Evolutionary conservation across 35 echinoderm and acorn worm genomes (phyloP), one percentile per base, ranked within the genome.

Genomic region (Heliocidaris tuberculata): DNA sequence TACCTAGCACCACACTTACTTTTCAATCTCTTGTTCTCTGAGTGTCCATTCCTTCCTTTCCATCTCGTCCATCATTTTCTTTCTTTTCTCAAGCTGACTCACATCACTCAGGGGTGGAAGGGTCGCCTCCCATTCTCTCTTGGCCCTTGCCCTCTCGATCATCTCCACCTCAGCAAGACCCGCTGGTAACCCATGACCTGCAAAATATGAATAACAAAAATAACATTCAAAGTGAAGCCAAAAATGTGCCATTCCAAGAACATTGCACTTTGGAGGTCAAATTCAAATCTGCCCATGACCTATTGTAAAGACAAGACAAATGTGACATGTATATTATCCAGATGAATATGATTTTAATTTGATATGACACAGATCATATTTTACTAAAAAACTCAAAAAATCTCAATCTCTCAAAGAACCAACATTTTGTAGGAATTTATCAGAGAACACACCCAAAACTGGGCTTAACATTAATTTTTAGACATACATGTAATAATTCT

Each of bases 41-140:
- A 99, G 97, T 31, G 96, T 50, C 98, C 98, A 99, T 85, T 99
- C 98, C 59, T 97, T 97, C 13, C 98, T 87, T 86, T 99, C 98
- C 97, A 97, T 97, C 88, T 99, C 98, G 48, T 99, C 98, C 98
- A 99, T 97, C 98, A 99, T 99, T 13, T 88, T 95, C 65, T 97
- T 97, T 30, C 98, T 95, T 85, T 99, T 99, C 92, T 97, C 98
- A 86, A 99, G 95, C 94, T 97, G 97, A 5, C 93, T 96, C 29
- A 96, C 94, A 52, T 97, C 97, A 90, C 94, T 97, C 19, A 99
- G 96, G 13, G 98, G 95, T 24, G 98, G 98, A 47, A 97, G 91
- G 59, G 98, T 99, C n/a, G 96, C 98, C 49, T 97, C 98, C 98
- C 98, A 99, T 30, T 90, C 97, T 60, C 98, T 94, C 98, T 99